Evolutionary conservation across 2,888 invertebrate species (phyloP).

Genomic region (Cephus pulcher): DNA sequence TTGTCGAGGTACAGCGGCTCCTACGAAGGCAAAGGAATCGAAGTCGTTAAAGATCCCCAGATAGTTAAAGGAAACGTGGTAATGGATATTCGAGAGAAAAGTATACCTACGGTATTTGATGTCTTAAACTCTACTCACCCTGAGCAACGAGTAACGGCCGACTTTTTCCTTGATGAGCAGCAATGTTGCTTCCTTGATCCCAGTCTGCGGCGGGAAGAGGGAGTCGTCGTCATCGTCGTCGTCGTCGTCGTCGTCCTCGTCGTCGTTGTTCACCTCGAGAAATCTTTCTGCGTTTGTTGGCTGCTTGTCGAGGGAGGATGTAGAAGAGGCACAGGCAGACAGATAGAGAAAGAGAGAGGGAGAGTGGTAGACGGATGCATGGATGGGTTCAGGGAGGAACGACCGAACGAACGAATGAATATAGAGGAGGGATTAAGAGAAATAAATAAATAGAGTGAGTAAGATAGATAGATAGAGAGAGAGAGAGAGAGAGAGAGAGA

Average conservation of each 20-base stretch:
- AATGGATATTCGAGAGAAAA: not conserved
- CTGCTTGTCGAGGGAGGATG: conserved; percentile 54
- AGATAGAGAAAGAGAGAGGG: no score
- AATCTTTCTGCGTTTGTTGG: conserved; percentile 77
- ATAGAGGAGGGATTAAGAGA: no score
- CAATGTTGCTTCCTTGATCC: conserved; percentile 88
- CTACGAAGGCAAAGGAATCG: conserved; percentile 48
- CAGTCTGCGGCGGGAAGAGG: conserved; percentile 78
- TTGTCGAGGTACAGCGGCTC: conserved; percentile 92
- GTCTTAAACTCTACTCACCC: conserved; percentile 67
- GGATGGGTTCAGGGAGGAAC: no score
- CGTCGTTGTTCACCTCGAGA: conserved; percentile 68
- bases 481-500: not conserved
- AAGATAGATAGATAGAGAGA: no score
- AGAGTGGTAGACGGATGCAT: not conserved
- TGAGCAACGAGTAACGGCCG: conserved; percentile 84
- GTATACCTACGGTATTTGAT: not conserved
- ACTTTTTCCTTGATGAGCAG: conserved; percentile 91
- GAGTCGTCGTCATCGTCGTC: conserved; percentile 68
- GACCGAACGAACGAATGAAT: no score
- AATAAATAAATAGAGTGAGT: no score
- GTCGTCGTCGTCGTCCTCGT: no score
- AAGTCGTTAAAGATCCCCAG: conserved; percentile 6
- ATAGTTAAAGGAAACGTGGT: not conserved
- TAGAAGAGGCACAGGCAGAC: no score